Evolutionary conservation across 2,797 vertebrate genomes (phyloP).

Genomic region (Ptychadena robeensis): DNA sequence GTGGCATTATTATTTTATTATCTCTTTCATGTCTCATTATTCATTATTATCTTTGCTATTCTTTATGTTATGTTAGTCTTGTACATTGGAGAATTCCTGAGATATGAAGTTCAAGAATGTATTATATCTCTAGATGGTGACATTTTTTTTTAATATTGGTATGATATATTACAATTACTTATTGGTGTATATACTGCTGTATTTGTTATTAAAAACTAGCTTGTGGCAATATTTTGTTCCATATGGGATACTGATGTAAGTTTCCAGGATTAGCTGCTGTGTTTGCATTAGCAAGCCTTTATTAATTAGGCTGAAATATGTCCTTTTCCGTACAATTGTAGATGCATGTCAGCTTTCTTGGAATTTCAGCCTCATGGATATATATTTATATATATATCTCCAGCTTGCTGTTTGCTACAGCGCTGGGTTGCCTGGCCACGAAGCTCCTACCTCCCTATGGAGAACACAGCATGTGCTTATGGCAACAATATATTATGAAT

Average conservation of each 20-base stretch:
- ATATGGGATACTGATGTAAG: neutral
- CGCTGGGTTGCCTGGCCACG: constrained; percentile 10
- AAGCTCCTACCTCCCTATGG: constrained; percentile 9
- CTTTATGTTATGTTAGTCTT: neutral
- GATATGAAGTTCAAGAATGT: neutral
- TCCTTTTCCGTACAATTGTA: neutral
- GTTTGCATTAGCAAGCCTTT: neutral
- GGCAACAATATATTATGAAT: constrained; percentile 33
- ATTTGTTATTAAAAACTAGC: constrained; percentile 1
- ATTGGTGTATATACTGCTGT: neutral
- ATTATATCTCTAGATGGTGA: neutral
- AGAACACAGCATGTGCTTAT: constrained; percentile 33
- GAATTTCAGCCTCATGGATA: constrained; percentile 19
- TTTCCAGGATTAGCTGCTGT: neutral
- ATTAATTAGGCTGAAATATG: constrained; percentile 23
- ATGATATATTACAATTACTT: neutral
- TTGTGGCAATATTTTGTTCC: neutral
- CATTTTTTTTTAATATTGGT: neutral
- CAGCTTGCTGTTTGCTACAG: constrained; percentile 17
- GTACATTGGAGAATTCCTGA: neutral
- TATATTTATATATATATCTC: neutral
- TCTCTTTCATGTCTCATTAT: neutral
- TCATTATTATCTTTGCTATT: neutral
- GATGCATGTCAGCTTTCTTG: constrained; percentile 30
- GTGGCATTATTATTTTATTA: neutral